Conservation (phyloP, 2,797 vertebrate genomes). For the Neosilurus hyrtlii region DNA sequence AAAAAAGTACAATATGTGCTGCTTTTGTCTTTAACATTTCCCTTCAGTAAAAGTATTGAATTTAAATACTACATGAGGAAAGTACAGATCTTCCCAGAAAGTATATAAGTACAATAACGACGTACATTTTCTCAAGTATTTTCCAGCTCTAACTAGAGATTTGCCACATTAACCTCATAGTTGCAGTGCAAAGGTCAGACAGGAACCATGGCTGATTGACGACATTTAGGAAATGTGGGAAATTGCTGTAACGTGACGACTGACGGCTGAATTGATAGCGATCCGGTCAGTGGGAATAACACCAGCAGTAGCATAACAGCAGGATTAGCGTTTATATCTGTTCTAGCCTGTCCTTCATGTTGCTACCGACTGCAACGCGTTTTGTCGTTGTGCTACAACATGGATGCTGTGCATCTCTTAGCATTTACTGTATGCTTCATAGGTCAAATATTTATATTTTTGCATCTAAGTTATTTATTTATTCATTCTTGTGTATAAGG, state of each 20-base stretch:
- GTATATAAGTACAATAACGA: neutral
- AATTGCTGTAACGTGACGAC: neutral
- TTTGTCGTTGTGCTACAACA: constrained; percentile 64
- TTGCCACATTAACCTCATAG: constrained; percentile 18
- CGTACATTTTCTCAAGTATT: neutral
- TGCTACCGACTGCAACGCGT: constrained; percentile 40
- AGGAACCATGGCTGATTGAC: neutral
- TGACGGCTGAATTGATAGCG: neutral
- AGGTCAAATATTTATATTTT: constrained; percentile 78
- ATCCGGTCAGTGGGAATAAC: constrained; percentile 13
- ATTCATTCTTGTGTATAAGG: constrained; percentile 75
- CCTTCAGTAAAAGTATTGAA: neutral
- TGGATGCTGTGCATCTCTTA: constrained; percentile 79
- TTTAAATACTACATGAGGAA: neutral
- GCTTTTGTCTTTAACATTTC: neutral
- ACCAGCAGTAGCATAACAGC: neutral
- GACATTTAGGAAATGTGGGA: neutral
- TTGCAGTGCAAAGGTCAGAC: neutral
- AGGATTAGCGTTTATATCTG: constrained; percentile 13
- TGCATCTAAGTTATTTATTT: constrained; percentile 82
- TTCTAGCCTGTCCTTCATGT: neutral
- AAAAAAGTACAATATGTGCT: neutral
- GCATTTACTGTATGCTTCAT: constrained; percentile 73
- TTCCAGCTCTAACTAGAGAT: neutral
- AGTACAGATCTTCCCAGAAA: neutral